These are phyloP conservation scores for Microcebus lehilahytsara DNA, from an alignment of 2,113 vertebrate species.

Conservation along the genomic window DNA sequence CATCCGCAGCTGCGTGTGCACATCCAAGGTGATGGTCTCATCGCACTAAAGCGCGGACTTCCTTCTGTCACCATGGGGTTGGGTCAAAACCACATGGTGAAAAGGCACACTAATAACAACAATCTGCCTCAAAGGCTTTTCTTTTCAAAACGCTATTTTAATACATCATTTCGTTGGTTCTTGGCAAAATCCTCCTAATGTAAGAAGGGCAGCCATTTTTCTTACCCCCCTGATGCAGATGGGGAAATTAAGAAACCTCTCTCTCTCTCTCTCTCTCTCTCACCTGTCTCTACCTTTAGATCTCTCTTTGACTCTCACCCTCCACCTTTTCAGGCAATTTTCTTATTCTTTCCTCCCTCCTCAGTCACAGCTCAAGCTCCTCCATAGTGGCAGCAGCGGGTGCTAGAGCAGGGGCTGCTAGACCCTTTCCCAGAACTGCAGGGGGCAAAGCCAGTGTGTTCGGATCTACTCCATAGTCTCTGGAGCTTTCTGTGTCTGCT, in stretches of 20 bases:
- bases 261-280: accelerated
- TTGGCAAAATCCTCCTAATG: background rate
- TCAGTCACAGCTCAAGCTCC: background rate
- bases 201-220: conserved; percentile 2
- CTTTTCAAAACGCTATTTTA: conserved; percentile 1
- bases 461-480: background rate
- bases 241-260: background rate
- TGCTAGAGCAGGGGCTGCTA: background rate
- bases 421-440: background rate
- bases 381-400: background rate
- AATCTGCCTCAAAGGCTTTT: background rate
- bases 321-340: background rate
- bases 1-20: background rate
- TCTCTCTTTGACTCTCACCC: background rate
- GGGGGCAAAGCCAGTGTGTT: background rate
- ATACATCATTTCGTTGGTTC: background rate
- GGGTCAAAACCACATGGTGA: background rate
- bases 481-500: background rate
- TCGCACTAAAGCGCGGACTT: background rate
- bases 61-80: background rate
- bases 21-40: background rate
- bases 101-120: background rate
- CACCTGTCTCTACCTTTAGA: background rate
- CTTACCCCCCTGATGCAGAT: background rate
- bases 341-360: background rate